Conservation (phyloP, 2,888 invertebrate genomes). For the Cosmorhoe ocellata region DNA sequence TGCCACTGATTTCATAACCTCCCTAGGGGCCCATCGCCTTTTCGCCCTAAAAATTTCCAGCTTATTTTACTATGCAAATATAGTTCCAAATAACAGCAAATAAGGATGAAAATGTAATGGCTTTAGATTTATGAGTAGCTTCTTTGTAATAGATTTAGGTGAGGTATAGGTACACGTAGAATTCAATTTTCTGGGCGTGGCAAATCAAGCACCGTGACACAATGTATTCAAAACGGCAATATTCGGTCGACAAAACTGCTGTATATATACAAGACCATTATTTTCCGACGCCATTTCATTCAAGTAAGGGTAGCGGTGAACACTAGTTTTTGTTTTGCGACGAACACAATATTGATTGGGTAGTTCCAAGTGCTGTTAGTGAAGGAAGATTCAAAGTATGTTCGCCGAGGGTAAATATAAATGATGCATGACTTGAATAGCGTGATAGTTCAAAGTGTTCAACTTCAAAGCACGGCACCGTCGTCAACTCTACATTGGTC, state of each 20-base stretch:
- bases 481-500: constrained; percentile 59
- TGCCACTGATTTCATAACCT: constrained; percentile 86
- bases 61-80: constrained; percentile 33
- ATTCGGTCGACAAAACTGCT: constrained; percentile 71
- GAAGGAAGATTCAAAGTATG: constrained; percentile 80
- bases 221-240: constrained; percentile 80
- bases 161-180: constrained; percentile 75
- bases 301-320: constrained; percentile 56
- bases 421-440: constrained; percentile 82
- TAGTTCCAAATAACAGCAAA: constrained; percentile 36
- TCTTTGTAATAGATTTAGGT: constrained; percentile 56
- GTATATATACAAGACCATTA: constrained; percentile 75
- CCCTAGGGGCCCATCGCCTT: constrained; percentile 80
- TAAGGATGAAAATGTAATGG: constrained; percentile 43
- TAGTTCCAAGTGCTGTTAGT: constrained; percentile 61
- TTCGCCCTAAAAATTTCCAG: constrained; percentile 70
- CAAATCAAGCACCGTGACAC: constrained; percentile 80
- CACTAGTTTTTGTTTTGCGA: constrained; percentile 43
- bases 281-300: constrained; percentile 61
- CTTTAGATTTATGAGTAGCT: constrained; percentile 44
- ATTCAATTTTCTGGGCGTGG: constrained; percentile 82
- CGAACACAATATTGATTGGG: constrained; percentile 65
- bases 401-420: constrained; percentile 82
- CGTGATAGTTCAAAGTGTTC: constrained; percentile 85
- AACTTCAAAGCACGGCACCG: constrained; percentile 69